phyloP scores from a whole-genome alignment of 2,113 vertebrate species.

The Calcarius ornatus region DNA sequence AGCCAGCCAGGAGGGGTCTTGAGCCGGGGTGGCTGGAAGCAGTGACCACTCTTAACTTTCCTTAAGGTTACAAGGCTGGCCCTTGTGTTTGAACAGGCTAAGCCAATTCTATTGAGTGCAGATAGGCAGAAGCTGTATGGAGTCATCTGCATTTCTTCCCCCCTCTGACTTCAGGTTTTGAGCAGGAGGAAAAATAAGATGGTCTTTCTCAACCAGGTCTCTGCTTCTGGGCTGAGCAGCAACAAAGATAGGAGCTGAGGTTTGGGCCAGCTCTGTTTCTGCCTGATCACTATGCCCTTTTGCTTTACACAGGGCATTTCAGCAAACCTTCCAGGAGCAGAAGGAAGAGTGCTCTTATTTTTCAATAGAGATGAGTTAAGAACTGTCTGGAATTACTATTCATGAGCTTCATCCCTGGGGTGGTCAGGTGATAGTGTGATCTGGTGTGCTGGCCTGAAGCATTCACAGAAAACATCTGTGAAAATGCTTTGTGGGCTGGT shows the following conservation, averaged over 20 bases:
- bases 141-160: not conserved
- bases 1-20: not conserved
- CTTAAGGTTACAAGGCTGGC: not conserved
- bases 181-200: not conserved
- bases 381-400: not conserved
- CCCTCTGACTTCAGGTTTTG: not conserved
- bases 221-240: not conserved
- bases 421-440: not conserved
- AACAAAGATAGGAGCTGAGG: not conserved
- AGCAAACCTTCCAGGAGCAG: not conserved
- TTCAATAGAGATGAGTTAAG: not conserved
- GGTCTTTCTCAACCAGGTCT: not conserved
- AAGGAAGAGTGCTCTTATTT: not conserved
- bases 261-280: not conserved
- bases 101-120: not conserved
- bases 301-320: not conserved
- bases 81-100: not conserved
- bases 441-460: not conserved
- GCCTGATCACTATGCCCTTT: not conserved
- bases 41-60: not conserved
- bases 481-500: not conserved
- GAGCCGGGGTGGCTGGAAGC: not conserved
- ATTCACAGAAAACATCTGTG: not conserved
- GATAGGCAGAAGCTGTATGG: not conserved
- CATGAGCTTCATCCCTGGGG: not conserved